Base-by-base conservation (phyloP, 2,797 vertebrate genomes). In the Tinamus major region DNA sequence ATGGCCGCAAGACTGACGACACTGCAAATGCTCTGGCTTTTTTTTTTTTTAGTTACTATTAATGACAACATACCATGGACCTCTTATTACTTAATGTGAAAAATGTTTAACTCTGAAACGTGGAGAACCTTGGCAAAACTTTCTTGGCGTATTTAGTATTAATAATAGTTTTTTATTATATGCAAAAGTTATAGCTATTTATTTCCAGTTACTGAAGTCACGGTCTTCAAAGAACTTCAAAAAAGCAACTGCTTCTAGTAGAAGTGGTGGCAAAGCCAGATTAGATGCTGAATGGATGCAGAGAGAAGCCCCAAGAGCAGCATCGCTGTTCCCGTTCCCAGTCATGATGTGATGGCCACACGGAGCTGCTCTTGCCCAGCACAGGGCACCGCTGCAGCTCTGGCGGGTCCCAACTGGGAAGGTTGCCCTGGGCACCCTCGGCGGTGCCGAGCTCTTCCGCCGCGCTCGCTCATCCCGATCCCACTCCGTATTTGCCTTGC, bases 121-220 rank as follows among this genome's bases (percentile, higher is more conserved):
- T 26, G 55, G 64, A 44, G 85, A 58, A n/a, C 61, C 33, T 82
- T 62, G 58, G 88, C 84, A 74, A 71, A 74, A 56, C 65, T 83
- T 69, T 61, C 65, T 79, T 70, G 11, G 51, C 29, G 2, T 63
- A 62, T 53, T 48, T 6, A 20, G 24, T 31, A 84, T 72, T 85
- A 80, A 74, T 48, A 75, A n/a, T 27, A 13, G 41, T 12, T 87
- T 72, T 72, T 80, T 85, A 75, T 15, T 78, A 46, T 86, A 63
- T 27, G 31, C 23, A 1, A 58, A 71, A 31, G 20, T 41, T 77
- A 33, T 58, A 87, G 87, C 69, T 95, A 92, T 95, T 96, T 96
- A 94, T 95, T 95, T 81, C 85, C 79, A 64, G 59, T 53, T 76
- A 12, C 67, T 0, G 1, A 33, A 83, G 76, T 19, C 76, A 10